These are phyloP conservation scores for Aricia artaxerxes DNA, from an alignment of 2,888 invertebrate species.

Conservation along the genomic window DNA sequence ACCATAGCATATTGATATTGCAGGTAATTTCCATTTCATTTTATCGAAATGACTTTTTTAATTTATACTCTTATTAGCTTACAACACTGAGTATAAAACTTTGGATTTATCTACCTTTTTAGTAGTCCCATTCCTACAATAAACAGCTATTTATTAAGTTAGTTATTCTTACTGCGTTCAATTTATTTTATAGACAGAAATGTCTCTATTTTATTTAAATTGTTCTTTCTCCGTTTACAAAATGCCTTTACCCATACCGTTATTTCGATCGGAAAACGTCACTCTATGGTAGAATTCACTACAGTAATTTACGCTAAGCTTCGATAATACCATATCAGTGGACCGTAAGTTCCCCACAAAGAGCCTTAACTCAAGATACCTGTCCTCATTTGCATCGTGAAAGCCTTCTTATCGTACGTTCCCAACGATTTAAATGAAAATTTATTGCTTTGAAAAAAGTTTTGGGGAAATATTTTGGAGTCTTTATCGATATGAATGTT, in stretches of 20 bases:
- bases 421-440: slow-evolving; percentile 8
- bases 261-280: slow-evolving; percentile 1
- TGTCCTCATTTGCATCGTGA: slow-evolving; percentile 23
- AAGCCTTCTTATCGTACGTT: slow-evolving; percentile 28
- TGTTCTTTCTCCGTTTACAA: background rate
- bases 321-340: background rate
- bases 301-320: slow-evolving; percentile 20
- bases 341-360: slow-evolving; percentile 19
- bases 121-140: background rate
- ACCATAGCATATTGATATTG: background rate
- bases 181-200: background rate
- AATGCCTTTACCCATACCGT: background rate
- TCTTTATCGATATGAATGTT: background rate
- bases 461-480: background rate
- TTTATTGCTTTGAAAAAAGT: background rate
- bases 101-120: background rate
- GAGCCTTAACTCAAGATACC: slow-evolving; percentile 28
- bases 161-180: background rate
- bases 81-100: background rate
- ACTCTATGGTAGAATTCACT: background rate
- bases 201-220: background rate
- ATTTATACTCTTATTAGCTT: background rate
- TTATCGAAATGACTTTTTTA: background rate
- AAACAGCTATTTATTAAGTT: background rate
- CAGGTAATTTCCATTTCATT: background rate